These are phyloP conservation scores for Trachythela sp. DNA, from an alignment of 64 coral and sea anemone species.

Conservation along the genomic window DNA sequence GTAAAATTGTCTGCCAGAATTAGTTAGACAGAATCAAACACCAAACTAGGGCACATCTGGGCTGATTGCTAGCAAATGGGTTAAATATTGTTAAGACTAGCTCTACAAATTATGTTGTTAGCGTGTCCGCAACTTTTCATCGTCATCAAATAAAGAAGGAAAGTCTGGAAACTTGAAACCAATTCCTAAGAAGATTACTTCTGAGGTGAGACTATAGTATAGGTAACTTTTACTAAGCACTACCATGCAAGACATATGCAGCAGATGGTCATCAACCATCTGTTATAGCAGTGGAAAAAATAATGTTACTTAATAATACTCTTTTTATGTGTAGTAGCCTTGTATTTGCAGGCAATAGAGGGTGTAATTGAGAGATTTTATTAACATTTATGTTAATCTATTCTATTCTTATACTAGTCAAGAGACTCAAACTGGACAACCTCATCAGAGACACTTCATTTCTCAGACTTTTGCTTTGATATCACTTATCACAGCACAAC, in stretches of 20 bases:
- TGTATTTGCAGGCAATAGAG: too few relatives aligned
- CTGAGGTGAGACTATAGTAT: constrained; percentile 53
- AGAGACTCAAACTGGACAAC: constrained; percentile 39
- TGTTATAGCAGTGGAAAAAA: too few relatives aligned
- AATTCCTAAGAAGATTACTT: constrained; percentile 69
- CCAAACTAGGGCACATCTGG: too few relatives aligned
- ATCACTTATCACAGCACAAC: constrained; percentile 75
- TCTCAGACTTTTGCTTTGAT: constrained; percentile 74
- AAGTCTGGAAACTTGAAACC: constrained; percentile 75
- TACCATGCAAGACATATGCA: background rate
- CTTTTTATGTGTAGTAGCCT: too few relatives aligned
- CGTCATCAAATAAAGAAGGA: background rate
- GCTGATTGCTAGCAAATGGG: too few relatives aligned
- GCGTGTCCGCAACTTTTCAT: constrained; percentile 47
- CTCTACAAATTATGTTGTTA: background rate
- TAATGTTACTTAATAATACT: too few relatives aligned
- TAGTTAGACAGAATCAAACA: too few relatives aligned
- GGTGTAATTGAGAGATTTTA: too few relatives aligned
- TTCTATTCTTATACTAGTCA: background rate
- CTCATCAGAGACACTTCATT: constrained; percentile 60
- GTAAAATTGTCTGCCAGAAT: too few relatives aligned
- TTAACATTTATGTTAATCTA: background rate
- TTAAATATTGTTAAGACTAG: too few relatives aligned
- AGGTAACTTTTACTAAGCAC: background rate
- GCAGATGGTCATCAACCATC: too few relatives aligned